Conservation (phyloP, 1,140 invertebrate species). For the Diorhabda carinulata region DNA sequence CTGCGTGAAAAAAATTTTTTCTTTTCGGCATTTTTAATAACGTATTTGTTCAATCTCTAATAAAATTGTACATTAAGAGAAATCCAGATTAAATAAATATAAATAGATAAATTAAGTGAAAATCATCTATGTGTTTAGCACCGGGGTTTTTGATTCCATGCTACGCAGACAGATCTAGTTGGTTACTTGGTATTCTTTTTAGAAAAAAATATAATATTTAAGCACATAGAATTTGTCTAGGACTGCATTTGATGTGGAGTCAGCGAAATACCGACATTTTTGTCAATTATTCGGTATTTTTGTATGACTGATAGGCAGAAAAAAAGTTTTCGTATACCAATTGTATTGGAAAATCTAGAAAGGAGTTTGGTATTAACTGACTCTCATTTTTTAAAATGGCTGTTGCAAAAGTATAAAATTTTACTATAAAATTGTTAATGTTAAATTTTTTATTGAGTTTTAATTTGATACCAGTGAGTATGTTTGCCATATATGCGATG, state of each 20-base stretch:
- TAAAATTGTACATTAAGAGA: too few species aligned
- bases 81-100: neutral
- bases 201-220: slow-evolving; percentile 41
- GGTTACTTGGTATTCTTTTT: slow-evolving; percentile 34
- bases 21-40: too few species aligned
- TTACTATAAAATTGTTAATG: slow-evolving; percentile 43
- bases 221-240: slow-evolving; percentile 47
- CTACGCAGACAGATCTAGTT: slow-evolving; percentile 30
- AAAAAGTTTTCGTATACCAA: slow-evolving; percentile 19
- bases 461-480: neutral
- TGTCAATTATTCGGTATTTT: slow-evolving; percentile 38
- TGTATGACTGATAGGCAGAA: slow-evolving; percentile 12
- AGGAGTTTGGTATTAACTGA: slow-evolving; percentile 36
- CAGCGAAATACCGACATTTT: slow-evolving; percentile 37
- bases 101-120: neutral
- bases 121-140: neutral
- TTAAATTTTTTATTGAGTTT: slow-evolving; percentile 29
- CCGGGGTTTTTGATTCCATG: slow-evolving; percentile 9
- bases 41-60: too few species aligned
- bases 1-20: too few species aligned
- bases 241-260: slow-evolving; percentile 42
- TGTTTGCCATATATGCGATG: neutral
- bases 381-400: slow-evolving; percentile 41
- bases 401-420: slow-evolving; percentile 45
- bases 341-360: neutral